Percentiles rank a stretch among this genome's conserved stretches.
These are phyloP conservation scores for Macrostomum lignano DNA, from an alignment of 1,140 invertebrate genomes.

Conservation along the genomic window DNA sequence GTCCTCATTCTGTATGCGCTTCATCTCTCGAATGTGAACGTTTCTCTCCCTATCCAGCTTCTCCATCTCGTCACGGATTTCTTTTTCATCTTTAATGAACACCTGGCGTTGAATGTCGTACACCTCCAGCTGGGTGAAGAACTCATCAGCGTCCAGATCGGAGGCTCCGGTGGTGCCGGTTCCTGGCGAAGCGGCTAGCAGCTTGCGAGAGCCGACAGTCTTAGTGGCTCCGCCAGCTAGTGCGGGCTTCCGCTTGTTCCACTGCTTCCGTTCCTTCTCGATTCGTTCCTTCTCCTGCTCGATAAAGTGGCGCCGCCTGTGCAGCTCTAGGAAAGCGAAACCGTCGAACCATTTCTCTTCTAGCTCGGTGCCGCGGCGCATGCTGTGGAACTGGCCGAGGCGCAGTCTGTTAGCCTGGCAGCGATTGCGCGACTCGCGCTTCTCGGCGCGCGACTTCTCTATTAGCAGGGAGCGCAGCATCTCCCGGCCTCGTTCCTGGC, in stretches of 20 bases:
- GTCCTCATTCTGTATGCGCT: constrained; percentile 96
- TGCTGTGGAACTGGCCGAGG: constrained; percentile 89
- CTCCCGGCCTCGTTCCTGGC: background rate
- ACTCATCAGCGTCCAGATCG: too few species aligned
- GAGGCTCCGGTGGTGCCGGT: too few species aligned
- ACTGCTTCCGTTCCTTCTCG: constrained; percentile 67
- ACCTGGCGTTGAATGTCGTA: constrained; percentile 63
- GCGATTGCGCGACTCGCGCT: constrained; percentile 76
- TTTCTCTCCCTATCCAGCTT: constrained; percentile 90
- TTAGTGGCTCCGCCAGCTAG: constrained; percentile 14
- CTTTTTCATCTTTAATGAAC: constrained; percentile 88
- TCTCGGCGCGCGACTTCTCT: constrained; percentile 29
- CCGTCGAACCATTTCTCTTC: constrained; percentile 99
- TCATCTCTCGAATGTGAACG: constrained; percentile 88
- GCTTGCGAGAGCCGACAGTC: constrained; percentile 29
- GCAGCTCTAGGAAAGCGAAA: constrained; percentile 71
- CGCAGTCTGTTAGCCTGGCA: constrained; percentile 94
- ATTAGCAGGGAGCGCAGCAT: background rate
- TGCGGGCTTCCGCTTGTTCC: constrained; percentile 69
- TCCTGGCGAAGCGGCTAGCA: constrained; percentile 1
- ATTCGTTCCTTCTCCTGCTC: constrained; percentile 78
- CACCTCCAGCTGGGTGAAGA: constrained; percentile 34
- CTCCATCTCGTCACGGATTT: constrained; percentile 86
- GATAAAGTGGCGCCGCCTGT: constrained; percentile 79
- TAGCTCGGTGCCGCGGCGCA: constrained; percentile 84